A percentile compares a stretch with the other conserved stretches of the same genome.
Conservation (phyloP, 2,888 invertebrate species). For the Tipula helvola region DNA sequence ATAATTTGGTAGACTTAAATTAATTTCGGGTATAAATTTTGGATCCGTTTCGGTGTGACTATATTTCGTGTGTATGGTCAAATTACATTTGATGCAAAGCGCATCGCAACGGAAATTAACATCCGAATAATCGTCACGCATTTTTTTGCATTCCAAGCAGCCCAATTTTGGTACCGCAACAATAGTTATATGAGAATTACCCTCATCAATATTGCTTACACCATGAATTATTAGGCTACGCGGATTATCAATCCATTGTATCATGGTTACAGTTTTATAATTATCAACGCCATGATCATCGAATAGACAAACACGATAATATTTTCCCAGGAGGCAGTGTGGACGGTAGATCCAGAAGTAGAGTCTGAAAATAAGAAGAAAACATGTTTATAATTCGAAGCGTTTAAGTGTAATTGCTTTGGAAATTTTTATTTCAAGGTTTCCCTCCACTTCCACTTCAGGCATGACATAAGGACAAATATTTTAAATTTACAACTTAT, state of each 20-base stretch:
- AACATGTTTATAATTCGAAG: neutral
- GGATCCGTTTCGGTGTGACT: slow-evolving; percentile 80
- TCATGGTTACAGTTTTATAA: slow-evolving; percentile 46
- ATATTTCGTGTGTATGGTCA: slow-evolving; percentile 85
- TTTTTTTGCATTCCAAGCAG: slow-evolving; percentile 46
- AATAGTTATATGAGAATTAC: slow-evolving; percentile 35
- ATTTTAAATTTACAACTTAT: too few relatives aligned
- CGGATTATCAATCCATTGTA: slow-evolving; percentile 49
- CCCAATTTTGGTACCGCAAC: slow-evolving; percentile 46
- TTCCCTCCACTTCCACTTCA: too few relatives aligned
- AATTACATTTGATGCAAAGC: slow-evolving; percentile 76
- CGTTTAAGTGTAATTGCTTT: too few relatives aligned
- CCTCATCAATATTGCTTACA: slow-evolving; percentile 31
- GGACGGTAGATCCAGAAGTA: slow-evolving; percentile 36
- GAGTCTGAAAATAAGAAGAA: slow-evolving; percentile 21
- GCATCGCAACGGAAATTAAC: slow-evolving; percentile 46
- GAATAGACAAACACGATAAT: slow-evolving; percentile 45
- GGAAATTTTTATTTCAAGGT: too few relatives aligned
- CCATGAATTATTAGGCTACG: slow-evolving; percentile 47
- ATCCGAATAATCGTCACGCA: slow-evolving; percentile 39
- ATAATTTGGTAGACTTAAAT: slow-evolving; percentile 55
- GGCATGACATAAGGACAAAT: too few relatives aligned
- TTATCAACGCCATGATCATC: slow-evolving; percentile 49
- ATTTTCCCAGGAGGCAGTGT: slow-evolving; percentile 29
- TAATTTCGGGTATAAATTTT: slow-evolving; percentile 55